Evolutionary conservation across 2,888 invertebrate genomes (phyloP).

Genomic region (Schrankia costaestrigalis): DNA sequence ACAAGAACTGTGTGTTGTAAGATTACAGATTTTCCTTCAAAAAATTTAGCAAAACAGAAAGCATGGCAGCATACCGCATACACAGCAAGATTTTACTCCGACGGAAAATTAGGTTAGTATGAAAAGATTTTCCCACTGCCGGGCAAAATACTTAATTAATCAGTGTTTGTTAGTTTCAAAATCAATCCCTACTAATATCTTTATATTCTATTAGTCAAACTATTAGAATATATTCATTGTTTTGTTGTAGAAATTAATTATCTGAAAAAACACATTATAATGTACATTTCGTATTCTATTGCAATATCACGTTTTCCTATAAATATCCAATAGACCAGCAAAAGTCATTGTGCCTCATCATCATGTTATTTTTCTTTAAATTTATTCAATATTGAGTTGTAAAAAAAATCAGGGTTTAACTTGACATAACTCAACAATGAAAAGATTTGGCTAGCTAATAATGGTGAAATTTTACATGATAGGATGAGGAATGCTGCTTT

Average conservation of each 20-base stretch:
- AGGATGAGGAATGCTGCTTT: too few species aligned
- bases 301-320: too few species aligned
- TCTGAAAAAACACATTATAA: neutral
- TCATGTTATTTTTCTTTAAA: too few species aligned
- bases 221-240: neutral
- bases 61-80: slow-evolving; percentile 54
- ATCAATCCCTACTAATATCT: neutral
- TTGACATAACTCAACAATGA: too few species aligned
- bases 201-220: neutral
- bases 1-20: slow-evolving; percentile 58
- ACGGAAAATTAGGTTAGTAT: slow-evolving; percentile 73
- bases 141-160: slow-evolving; percentile 5
- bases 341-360: too few species aligned
- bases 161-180: slow-evolving; percentile 1
- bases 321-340: too few species aligned
- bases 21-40: slow-evolving; percentile 47
- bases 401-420: too few species aligned
- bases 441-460: too few species aligned
- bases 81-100: slow-evolving; percentile 57
- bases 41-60: slow-evolving; percentile 54
- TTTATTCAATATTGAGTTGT: too few species aligned
- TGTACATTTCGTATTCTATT: neutral
- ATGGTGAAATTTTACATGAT: too few species aligned
- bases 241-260: neutral
- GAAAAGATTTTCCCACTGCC: slow-evolving; percentile 11